phyloP scores from a whole-genome alignment of 53 echinoderm and acorn worm species.

The Echinometra lucunter region DNA sequence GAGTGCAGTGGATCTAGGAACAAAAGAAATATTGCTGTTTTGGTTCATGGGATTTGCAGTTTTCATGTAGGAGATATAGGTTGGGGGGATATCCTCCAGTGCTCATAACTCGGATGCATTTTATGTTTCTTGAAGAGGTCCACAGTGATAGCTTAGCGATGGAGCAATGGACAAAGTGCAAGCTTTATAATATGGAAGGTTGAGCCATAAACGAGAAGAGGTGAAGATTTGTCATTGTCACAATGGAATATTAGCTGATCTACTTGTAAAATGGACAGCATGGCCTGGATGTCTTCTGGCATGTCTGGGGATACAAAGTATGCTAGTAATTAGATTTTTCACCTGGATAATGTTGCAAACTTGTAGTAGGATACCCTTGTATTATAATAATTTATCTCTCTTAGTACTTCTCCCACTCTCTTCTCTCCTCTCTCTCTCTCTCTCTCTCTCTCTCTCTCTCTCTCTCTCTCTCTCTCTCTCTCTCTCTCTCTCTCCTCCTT shows the following conservation, averaged over 20 bases:
- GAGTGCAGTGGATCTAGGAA: not conserved
- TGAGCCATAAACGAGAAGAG: not conserved
- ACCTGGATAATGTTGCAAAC: too few species aligned
- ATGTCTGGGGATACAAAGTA: too few species aligned
- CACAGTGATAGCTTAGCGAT: not conserved
- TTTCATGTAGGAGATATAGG: not conserved
- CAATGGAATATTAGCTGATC: too few species aligned
- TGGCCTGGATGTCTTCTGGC: too few species aligned
- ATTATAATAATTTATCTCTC: too few species aligned
- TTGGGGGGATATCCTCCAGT: not conserved
- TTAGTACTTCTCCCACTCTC: not conserved
- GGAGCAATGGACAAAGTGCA: not conserved
- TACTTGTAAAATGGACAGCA: too few species aligned
- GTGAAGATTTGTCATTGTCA: not conserved
- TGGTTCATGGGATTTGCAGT: not conserved
- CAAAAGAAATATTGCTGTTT: not conserved
- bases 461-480: not conserved
- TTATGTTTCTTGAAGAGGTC: not conserved
- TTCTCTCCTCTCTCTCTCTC: not conserved
- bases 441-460: too few species aligned
- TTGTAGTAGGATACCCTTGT: not conserved
- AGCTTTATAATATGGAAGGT: not conserved
- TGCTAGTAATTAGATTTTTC: too few species aligned
- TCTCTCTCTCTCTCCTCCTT: not conserved
- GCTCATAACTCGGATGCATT: not conserved